Conservation (phyloP, 2,113 vertebrate genomes). For the Pogonocichla stellata region DNA sequence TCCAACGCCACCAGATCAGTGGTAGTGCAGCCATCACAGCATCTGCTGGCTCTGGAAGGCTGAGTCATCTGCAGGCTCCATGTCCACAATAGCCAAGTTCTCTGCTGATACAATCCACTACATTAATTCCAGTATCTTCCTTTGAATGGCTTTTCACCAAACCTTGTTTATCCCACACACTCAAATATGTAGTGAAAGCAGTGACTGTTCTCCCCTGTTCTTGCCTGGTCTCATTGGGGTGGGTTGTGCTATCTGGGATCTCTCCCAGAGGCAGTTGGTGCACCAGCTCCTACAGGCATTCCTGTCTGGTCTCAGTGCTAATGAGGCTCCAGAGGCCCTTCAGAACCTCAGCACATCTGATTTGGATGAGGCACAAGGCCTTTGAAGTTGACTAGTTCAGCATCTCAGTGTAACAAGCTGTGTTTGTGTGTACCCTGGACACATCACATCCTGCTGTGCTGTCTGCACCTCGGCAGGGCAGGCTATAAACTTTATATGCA, state of each 20-base stretch:
- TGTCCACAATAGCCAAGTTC: not conserved
- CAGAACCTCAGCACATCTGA: not conserved
- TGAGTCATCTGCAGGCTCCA: not conserved
- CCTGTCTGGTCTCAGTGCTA: not conserved
- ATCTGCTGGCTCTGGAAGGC: not conserved
- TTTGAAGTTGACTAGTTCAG: not conserved
- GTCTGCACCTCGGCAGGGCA: not conserved
- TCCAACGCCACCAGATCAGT: not conserved
- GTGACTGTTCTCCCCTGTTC: not conserved
- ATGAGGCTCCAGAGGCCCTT: not conserved
- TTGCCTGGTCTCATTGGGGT: not conserved
- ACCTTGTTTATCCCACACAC: not conserved
- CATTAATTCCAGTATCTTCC: not conserved
- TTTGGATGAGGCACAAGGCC: not conserved
- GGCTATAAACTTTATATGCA: not conserved
- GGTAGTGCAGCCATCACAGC: not conserved
- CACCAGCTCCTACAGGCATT: not conserved
- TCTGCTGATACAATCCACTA: not conserved
- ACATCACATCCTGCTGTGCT: not conserved
- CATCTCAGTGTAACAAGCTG: not conserved
- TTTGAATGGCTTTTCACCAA: not conserved
- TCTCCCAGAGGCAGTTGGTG: not conserved
- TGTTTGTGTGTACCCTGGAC: not conserved
- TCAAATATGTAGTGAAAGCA: slow-evolving; percentile 8
- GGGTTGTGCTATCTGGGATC: not conserved